A percentile compares a stretch with the other conserved stretches of the same genome.
phyloP scores from a whole-genome alignment of 2,113 vertebrate species.

The Baryphthengus martii region DNA sequence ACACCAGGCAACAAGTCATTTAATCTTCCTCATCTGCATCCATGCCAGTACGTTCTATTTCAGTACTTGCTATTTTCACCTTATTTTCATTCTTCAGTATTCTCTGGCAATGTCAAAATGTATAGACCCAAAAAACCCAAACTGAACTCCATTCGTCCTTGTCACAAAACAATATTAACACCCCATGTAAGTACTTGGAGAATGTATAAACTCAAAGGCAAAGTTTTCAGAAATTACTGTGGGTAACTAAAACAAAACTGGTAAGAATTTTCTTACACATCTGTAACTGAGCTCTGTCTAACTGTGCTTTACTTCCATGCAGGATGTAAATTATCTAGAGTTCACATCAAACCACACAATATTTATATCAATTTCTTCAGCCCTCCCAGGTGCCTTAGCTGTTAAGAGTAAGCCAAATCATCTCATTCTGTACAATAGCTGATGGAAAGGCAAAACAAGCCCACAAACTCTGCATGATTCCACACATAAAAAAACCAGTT shows the following conservation, averaged over 20 bases:
- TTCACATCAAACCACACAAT: neutral
- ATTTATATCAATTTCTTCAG: neutral
- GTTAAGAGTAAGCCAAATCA: neutral
- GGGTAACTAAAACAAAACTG: constrained; percentile 32
- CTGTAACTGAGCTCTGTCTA: neutral
- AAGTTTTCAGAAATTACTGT: constrained; percentile 7
- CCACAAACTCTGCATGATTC: neutral
- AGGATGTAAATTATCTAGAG: neutral
- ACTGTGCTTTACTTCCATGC: neutral
- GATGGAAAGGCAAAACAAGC: neutral
- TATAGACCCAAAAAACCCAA: neutral
- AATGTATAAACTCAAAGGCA: neutral
- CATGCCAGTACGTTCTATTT: constrained; percentile 1
- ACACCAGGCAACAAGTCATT: neutral
- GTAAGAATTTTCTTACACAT: neutral
- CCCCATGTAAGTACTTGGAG: neutral
- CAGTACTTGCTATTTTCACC: constrained; percentile 10
- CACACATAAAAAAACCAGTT: neutral
- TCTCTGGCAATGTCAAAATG: neutral
- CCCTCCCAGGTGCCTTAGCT: neutral
- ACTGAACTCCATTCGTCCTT: neutral
- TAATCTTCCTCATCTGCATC: neutral
- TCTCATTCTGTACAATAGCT: neutral
- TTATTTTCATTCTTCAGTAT: constrained; percentile 1
- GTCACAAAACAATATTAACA: neutral